These are phyloP conservation scores for Hetaerina titia DNA, from an alignment of 2,888 invertebrate species.

Conservation along the genomic window DNA sequence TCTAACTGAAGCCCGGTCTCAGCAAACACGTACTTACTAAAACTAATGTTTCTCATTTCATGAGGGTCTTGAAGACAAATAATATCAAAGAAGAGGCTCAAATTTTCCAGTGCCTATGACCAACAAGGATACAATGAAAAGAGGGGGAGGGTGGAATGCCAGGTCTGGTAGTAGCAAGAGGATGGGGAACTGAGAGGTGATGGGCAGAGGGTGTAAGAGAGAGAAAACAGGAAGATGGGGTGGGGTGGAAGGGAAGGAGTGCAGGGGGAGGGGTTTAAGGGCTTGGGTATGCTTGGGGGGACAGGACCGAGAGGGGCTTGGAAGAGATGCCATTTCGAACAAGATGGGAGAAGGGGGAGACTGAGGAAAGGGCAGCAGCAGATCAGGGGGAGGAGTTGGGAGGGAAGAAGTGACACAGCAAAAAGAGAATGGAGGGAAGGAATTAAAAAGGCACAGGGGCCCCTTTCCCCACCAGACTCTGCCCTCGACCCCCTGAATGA, in stretches of 20 bases:
- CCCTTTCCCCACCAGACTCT: neutral
- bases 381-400: slow-evolving; percentile 8
- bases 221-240: slow-evolving; percentile 8
- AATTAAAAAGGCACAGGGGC: slow-evolving; percentile 57
- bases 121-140: slow-evolving; percentile 14
- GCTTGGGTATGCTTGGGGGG: neutral
- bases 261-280: neutral
- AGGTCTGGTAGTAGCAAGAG: neutral
- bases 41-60: neutral
- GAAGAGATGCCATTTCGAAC: neutral
- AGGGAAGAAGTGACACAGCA: slow-evolving; percentile 38
- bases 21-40: neutral
- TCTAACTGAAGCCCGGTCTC: neutral
- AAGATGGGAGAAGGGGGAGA: neutral
- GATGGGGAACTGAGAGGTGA: slow-evolving; percentile 22
- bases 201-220: slow-evolving; percentile 40
- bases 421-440: slow-evolving; percentile 57
- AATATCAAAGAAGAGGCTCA: neutral
- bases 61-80: neutral
- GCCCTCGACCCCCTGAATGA: neutral
- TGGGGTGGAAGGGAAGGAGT: neutral
- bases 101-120: neutral
- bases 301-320: neutral
- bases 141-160: neutral
- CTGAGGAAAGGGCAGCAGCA: slow-evolving; percentile 22